A percentile compares a stretch with the other conserved stretches of the same genome.
These are phyloP conservation scores for Salmo trutta DNA, from an alignment of 2,797 vertebrate species.

Conservation along the genomic window DNA sequence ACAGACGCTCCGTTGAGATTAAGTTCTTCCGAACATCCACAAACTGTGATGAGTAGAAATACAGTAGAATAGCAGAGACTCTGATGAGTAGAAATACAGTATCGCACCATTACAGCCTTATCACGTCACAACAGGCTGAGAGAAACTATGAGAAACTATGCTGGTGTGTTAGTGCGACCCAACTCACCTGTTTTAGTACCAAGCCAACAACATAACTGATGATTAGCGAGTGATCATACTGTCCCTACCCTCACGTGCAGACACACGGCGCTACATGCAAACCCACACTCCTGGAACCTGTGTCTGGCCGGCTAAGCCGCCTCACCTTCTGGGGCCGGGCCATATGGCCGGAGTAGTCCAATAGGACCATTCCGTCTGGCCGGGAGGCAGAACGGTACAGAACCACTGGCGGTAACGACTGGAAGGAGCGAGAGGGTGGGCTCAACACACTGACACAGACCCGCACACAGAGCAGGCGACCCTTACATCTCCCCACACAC, in stretches of 20 bases:
- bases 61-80: too few species aligned
- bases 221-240: background rate
- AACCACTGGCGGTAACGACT: slow-evolving; percentile 61
- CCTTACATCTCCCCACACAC: slow-evolving; percentile 30
- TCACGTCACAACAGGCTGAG: background rate
- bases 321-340: slow-evolving; percentile 77
- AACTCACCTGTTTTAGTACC: background rate
- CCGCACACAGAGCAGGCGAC: slow-evolving; percentile 23
- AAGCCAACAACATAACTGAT: background rate
- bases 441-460: slow-evolving; percentile 22
- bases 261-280: slow-evolving; percentile 15
- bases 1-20: too few species aligned
- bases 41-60: background rate
- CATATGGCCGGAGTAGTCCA: slow-evolving; percentile 57
- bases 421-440: slow-evolving; percentile 55
- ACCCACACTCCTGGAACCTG: slow-evolving; percentile 43
- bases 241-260: background rate
- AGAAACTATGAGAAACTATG: background rate
- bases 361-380: slow-evolving; percentile 56
- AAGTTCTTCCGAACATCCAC: background rate
- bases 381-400: slow-evolving; percentile 65
- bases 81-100: background rate
- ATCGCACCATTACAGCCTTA: background rate
- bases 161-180: background rate
- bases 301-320: slow-evolving; percentile 46